Conservation (phyloP, 2,797 vertebrate species). For the Mus spretus region DNA sequence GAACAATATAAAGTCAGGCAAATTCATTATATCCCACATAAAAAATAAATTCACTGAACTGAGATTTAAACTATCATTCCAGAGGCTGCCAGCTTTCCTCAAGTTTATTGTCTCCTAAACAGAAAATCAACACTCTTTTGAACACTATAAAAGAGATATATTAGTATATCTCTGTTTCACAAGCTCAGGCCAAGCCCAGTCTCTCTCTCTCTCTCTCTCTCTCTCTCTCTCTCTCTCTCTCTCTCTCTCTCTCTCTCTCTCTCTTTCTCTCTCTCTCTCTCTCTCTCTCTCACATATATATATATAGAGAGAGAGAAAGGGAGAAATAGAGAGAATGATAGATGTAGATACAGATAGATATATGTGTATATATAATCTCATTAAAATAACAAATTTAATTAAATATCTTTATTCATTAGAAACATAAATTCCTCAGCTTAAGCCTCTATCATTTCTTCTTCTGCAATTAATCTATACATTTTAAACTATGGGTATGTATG, state of each 20-base stretch:
- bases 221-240: background rate
- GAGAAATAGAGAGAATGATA: no score
- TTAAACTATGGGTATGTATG: no score
- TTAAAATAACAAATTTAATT: no score
- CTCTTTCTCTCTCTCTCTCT: background rate
- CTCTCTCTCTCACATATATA: background rate
- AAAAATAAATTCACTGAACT: background rate
- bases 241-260: background rate
- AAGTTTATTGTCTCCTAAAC: background rate
- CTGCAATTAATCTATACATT: no score
- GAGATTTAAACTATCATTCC: background rate
- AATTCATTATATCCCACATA: background rate
- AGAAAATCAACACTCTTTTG: background rate
- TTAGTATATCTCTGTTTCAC: no score
- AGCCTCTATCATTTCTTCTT: no score
- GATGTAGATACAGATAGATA: no score
- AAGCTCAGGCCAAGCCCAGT: no score
- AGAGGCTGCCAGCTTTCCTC: background rate
- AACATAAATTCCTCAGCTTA: no score
- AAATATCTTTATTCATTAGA: no score
- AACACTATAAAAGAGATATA: constrained; percentile 5
- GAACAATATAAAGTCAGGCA: background rate
- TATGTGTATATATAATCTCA: background rate
- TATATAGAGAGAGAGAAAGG: no score
- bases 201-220: background rate